phyloP scores from a whole-genome alignment of 2,888 invertebrate species.

The Caprella mutica region DNA sequence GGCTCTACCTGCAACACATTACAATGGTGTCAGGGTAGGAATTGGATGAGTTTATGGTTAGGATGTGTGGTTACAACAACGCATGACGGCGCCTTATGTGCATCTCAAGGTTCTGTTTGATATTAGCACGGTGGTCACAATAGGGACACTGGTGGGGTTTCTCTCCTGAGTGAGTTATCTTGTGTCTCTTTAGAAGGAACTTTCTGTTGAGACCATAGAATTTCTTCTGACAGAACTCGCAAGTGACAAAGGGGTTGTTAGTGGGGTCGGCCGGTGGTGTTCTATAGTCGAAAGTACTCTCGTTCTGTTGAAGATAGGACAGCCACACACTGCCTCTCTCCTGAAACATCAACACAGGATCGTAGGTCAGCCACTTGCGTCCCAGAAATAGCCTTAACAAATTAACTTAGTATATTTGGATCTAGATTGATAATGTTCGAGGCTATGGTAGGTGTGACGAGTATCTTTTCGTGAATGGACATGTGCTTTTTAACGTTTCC shows the following conservation, averaged over 20 bases:
- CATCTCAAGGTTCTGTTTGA: conserved; percentile 32
- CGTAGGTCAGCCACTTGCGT: neutral
- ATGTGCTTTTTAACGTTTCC: conserved; percentile 31
- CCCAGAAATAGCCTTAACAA: neutral
- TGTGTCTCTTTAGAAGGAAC: conserved; percentile 32
- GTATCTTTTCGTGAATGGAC: conserved; percentile 8
- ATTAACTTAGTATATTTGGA: neutral
- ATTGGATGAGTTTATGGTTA: too few relatives aligned
- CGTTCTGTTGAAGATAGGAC: neutral
- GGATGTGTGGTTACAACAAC: too few relatives aligned
- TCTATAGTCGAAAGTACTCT: too few relatives aligned
- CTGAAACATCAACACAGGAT: conserved; percentile 30
- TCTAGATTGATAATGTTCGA: too few relatives aligned
- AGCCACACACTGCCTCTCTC: conserved; percentile 20
- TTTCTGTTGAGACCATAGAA: conserved; percentile 32
- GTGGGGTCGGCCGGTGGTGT: too few relatives aligned
- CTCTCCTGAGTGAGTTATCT: conserved; percentile 33
- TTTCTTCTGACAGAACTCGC: conserved; percentile 22
- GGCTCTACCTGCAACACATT: too few relatives aligned
- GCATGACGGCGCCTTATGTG: conserved; percentile 29
- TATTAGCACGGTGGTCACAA: conserved; percentile 30
- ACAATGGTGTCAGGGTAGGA: too few relatives aligned
- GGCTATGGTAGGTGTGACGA: neutral
- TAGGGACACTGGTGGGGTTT: conserved; percentile 31
- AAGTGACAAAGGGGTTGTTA: too few relatives aligned